These are phyloP conservation scores for Leptosomus discolor DNA, from an alignment of 2,113 vertebrate species.

Conservation along the genomic window DNA sequence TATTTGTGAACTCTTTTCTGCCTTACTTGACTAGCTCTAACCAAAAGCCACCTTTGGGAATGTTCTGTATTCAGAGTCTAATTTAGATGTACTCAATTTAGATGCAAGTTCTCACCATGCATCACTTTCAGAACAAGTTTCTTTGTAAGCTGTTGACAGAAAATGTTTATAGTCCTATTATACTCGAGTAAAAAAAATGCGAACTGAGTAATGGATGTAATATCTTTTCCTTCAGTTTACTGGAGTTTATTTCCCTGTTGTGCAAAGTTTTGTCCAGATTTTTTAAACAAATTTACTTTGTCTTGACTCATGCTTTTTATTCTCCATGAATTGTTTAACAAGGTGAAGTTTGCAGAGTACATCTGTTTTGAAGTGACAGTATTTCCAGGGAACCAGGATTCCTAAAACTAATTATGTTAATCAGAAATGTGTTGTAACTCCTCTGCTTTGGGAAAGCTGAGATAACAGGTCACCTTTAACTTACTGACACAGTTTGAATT, in stretches of 20 bases:
- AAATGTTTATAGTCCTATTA: slow-evolving; percentile 50
- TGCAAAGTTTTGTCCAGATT: not conserved
- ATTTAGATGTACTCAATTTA: slow-evolving; percentile 43
- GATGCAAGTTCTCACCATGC: slow-evolving; percentile 44
- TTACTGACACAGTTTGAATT: slow-evolving; percentile 45
- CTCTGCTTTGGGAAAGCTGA: not conserved
- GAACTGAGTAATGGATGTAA: slow-evolving; percentile 16
- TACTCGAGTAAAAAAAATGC: slow-evolving; percentile 2
- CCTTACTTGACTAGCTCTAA: not conserved
- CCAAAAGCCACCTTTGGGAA: slow-evolving; percentile 44
- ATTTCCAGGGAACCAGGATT: slow-evolving; percentile 31
- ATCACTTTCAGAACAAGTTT: slow-evolving; percentile 42
- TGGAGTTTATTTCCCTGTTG: slow-evolving; percentile 17
- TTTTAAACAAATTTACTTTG: not conserved
- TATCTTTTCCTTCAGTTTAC: not conserved
- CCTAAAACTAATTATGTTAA: slow-evolving; percentile 27
- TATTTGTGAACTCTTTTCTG: not conserved
- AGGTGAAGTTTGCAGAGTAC: not conserved
- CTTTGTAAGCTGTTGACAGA: slow-evolving; percentile 56
- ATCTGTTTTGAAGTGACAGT: not conserved
- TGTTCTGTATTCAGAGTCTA: slow-evolving; percentile 15
- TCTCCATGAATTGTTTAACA: not conserved
- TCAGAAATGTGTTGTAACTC: not conserved
- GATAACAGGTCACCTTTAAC: slow-evolving; percentile 36
- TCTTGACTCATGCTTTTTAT: not conserved